A percentile compares a stretch with the other conserved stretches of the same genome.
phyloP scores from a whole-genome alignment of 2,797 vertebrate genomes.

The Oreonectes daqikongensis region DNA sequence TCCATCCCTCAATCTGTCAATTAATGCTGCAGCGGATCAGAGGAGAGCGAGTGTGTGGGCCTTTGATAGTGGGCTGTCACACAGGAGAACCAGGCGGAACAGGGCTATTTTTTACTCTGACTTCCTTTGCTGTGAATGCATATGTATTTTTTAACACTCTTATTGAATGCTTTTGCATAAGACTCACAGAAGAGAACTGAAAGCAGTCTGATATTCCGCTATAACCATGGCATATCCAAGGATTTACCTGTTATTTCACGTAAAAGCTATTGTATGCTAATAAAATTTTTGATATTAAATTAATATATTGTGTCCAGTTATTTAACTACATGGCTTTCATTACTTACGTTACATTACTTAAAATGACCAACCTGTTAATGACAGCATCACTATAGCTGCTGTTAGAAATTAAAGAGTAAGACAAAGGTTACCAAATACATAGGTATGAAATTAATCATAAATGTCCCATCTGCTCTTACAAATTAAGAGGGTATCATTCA shows the following conservation, averaged over 20 bases:
- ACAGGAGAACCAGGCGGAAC: conserved; percentile 44
- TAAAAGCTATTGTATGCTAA: not conserved
- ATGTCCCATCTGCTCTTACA: no score
- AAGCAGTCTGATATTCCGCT: no score
- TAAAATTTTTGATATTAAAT: not conserved
- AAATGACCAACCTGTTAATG: no score
- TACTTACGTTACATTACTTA: no score
- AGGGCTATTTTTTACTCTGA: conserved; percentile 50
- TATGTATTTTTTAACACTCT: conserved; percentile 39
- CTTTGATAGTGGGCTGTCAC: conserved; percentile 50
- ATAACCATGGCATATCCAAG: no score
- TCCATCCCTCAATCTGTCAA: conserved; percentile 64
- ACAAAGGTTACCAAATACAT: no score
- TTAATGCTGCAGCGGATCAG: conserved; percentile 49
- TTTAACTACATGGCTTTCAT: not conserved
- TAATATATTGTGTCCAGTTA: not conserved
- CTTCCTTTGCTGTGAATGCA: conserved; percentile 45
- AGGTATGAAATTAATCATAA: no score
- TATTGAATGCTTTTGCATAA: not conserved
- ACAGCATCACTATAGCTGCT: no score
- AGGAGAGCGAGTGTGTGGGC: conserved; percentile 35
- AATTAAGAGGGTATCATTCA: no score
- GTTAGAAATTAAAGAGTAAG: no score
- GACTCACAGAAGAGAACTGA: not conserved
- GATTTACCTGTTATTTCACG: no score